phyloP scores from a whole-genome alignment of 2,797 vertebrate species.

The Choloepus didactylus region DNA sequence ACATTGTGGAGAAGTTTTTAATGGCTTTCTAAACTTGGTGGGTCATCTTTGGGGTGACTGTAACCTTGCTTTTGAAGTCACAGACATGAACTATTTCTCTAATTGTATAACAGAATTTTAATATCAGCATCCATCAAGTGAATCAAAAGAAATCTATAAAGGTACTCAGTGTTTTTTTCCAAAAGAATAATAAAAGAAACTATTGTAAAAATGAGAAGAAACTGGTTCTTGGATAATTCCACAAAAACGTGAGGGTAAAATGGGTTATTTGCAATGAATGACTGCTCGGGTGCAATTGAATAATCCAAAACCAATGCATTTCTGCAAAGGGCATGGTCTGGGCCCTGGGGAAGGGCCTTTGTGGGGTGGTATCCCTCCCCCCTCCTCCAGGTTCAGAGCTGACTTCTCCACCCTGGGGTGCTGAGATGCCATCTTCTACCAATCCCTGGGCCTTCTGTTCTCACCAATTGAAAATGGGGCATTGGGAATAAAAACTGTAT shows the following conservation, averaged over 20 bases:
- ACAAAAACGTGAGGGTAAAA: constrained; percentile 5
- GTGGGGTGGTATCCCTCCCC: not conserved
- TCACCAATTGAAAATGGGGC: constrained; percentile 42
- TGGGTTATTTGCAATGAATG: not conserved
- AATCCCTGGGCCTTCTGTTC: not conserved
- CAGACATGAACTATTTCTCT: constrained; percentile 63
- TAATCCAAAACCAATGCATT: not conserved
- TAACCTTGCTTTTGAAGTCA: constrained; percentile 40
- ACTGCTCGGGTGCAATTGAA: not conserved
- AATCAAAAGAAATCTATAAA: constrained; percentile 16
- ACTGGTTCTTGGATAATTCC: constrained; percentile 52
- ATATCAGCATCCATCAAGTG: not conserved
- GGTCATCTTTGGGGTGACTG: constrained; percentile 17
- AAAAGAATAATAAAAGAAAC: constrained; percentile 51
- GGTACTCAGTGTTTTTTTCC: constrained; percentile 8
- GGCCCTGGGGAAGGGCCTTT: not conserved
- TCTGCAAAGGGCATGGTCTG: not conserved
- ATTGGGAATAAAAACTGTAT: constrained; percentile 66
- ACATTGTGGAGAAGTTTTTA: not conserved
- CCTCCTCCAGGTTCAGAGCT: not conserved
- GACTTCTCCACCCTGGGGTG: not conserved
- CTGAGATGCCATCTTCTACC: not conserved
- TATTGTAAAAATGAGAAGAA: constrained; percentile 58
- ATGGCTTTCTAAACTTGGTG: constrained; percentile 31
- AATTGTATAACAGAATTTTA: constrained; percentile 22